These are phyloP conservation scores for Trichopria drosophilae DNA, from an alignment of 2,888 invertebrate genomes.

Conservation along the genomic window DNA sequence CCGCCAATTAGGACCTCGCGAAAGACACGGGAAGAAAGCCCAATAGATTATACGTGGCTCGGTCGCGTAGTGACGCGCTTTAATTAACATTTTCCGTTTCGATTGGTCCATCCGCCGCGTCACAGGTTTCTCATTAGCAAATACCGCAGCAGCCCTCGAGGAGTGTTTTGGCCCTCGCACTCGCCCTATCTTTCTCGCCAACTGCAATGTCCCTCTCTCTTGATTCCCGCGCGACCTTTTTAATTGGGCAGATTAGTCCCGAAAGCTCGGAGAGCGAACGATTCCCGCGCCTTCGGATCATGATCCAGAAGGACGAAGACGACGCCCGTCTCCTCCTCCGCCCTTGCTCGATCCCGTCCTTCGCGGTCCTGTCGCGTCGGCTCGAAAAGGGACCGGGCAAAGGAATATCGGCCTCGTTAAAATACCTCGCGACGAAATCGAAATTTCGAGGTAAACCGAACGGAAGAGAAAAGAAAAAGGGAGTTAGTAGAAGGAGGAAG, in stretches of 20 bases:
- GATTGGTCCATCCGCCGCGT: slow-evolving; percentile 45
- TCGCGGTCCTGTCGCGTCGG: not conserved
- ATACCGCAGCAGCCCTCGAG: slow-evolving; percentile 45
- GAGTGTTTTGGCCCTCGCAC: slow-evolving; percentile 16
- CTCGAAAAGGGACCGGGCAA: slow-evolving; percentile 28
- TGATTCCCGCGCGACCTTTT: slow-evolving; percentile 44
- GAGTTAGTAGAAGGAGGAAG: too few species aligned
- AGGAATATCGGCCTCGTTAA: slow-evolving; percentile 58
- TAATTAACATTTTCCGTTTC: slow-evolving; percentile 57
- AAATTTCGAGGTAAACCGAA: slow-evolving; percentile 54
- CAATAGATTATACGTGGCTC: too few species aligned
- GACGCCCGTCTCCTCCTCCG: slow-evolving; percentile 27
- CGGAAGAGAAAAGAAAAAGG: not conserved
- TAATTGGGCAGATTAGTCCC: slow-evolving; percentile 57
- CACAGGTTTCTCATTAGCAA: slow-evolving; percentile 54
- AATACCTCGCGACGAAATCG: slow-evolving; percentile 57
- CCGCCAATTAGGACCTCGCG: too few species aligned
- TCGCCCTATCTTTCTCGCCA: slow-evolving; percentile 14
- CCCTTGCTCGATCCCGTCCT: slow-evolving; percentile 6
- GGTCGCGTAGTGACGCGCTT: slow-evolving; percentile 45
- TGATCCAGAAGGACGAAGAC: too few species aligned
- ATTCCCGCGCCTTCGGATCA: too few species aligned
- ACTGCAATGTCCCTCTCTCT: slow-evolving; percentile 20
- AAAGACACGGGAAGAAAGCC: too few species aligned
- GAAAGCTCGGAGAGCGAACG: slow-evolving; percentile 47